phyloP scores from a whole-genome alignment of 2,888 invertebrate species.

The Seira musarum region DNA sequence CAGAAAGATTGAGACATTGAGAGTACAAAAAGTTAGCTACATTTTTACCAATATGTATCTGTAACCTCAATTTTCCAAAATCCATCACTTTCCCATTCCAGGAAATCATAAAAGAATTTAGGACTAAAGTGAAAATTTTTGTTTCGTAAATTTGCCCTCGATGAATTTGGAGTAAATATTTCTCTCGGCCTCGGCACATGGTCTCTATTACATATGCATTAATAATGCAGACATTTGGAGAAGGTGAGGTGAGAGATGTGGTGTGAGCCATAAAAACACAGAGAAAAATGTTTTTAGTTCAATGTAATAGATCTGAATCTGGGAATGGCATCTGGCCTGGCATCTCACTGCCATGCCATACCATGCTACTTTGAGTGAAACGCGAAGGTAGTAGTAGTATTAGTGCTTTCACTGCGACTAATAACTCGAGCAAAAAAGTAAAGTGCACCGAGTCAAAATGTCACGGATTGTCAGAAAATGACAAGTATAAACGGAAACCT shows the following conservation, averaged over 20 bases:
- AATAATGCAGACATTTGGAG: slow-evolving; percentile 29
- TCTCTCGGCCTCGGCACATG: not conserved
- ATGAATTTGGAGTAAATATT: no score
- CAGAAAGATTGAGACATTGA: no score
- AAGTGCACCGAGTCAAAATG: slow-evolving; percentile 31
- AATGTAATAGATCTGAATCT: slow-evolving; percentile 16
- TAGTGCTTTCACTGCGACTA: no score
- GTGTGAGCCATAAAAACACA: slow-evolving; percentile 5
- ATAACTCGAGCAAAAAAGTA: not conserved
- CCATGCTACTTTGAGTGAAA: no score
- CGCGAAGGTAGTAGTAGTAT: not conserved
- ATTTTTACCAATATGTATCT: no score
- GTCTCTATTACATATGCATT: slow-evolving; percentile 35
- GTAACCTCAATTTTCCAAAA: no score
- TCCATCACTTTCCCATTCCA: no score
- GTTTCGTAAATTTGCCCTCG: no score
- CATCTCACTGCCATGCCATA: no score
- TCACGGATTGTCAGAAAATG: slow-evolving; percentile 38
- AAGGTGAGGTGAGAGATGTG: not conserved
- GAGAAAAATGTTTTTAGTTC: not conserved
- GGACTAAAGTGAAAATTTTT: no score
- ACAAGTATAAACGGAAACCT: slow-evolving; percentile 13
- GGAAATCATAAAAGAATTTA: no score
- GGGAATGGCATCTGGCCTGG: slow-evolving; percentile 30
- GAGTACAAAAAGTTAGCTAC: no score